These are phyloP conservation scores for Larimichthys polyactis DNA, from an alignment of 2,113 vertebrate species.

Conservation along the genomic window DNA sequence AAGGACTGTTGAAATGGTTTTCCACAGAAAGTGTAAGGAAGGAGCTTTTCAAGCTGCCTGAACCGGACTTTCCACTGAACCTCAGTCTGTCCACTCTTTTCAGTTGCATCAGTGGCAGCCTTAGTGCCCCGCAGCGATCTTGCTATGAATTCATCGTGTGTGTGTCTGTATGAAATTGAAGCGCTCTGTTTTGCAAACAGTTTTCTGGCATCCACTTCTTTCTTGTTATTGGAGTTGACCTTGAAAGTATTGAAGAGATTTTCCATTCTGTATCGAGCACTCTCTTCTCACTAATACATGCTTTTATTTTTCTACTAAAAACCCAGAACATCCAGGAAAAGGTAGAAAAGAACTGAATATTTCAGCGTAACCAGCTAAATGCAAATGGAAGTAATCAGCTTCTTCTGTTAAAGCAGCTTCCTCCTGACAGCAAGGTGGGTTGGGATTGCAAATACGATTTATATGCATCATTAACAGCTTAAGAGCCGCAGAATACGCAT, in stretches of 20 bases:
- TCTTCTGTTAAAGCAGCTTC: not conserved
- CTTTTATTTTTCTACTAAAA: not conserved
- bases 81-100: constrained; percentile 30
- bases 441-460: not conserved
- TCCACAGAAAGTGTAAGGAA: constrained; percentile 11
- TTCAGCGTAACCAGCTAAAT: not conserved
- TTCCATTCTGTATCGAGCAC: constrained; percentile 2
- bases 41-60: constrained; percentile 33
- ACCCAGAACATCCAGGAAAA: not conserved
- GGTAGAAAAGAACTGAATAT: not conserved
- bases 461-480: not conserved
- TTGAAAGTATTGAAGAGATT: constrained; percentile 19
- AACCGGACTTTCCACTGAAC: constrained; percentile 22
- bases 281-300: not conserved
- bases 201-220: constrained; percentile 23
- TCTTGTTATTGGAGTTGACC: constrained; percentile 42
- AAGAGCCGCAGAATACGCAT: not conserved
- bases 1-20: not conserved
- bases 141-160: constrained; percentile 7
- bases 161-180: constrained; percentile 24
- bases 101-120: constrained; percentile 53
- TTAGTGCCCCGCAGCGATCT: constrained; percentile 30
- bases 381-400: constrained; percentile 10
- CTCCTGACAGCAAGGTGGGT: not conserved
- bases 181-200: constrained; percentile 27